A percentile compares a stretch with the other conserved stretches of the same genome.
Evolutionary conservation across 2,113 vertebrate genomes (phyloP).

Genomic region (Rhinichthys klamathensis): DNA sequence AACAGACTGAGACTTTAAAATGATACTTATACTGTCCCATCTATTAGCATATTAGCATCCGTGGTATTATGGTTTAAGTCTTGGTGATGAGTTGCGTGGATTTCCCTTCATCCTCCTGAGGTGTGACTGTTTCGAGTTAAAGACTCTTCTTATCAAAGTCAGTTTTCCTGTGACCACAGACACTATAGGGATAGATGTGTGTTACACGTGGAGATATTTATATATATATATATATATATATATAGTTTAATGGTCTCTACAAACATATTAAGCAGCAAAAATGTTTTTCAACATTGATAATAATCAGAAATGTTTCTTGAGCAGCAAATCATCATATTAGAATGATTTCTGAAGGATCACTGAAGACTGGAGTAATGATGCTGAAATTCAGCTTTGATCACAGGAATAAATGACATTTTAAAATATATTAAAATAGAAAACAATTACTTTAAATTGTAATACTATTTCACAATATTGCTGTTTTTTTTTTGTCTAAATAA

Average conservation of each 20-base stretch:
- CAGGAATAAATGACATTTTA: too few relatives aligned
- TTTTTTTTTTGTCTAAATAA: background rate
- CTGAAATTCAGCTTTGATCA: too few relatives aligned
- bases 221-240: too few relatives aligned
- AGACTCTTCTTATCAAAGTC: background rate
- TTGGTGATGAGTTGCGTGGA: constrained; percentile 1
- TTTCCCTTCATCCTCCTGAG: constrained; percentile 33
- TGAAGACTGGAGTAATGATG: too few relatives aligned
- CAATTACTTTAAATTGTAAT: background rate
- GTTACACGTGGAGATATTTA: background rate
- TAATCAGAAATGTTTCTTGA: background rate
- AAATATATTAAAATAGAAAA: background rate
- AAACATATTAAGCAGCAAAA: background rate
- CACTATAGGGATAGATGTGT: background rate
- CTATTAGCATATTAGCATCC: constrained; percentile 19
- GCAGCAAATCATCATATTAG: background rate
- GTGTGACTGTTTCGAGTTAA: background rate
- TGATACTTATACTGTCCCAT: constrained; percentile 23
- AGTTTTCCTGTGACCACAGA: constrained; percentile 1
- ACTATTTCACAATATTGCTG: background rate
- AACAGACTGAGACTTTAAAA: constrained; percentile 26
- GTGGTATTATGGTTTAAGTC: constrained; percentile 18
- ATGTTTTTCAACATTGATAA: background rate
- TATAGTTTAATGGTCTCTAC: background rate
- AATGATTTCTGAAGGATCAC: background rate